These are phyloP conservation scores for Lethenteron reissneri DNA, from an alignment of 2,113 vertebrate species.

Conservation along the genomic window DNA sequence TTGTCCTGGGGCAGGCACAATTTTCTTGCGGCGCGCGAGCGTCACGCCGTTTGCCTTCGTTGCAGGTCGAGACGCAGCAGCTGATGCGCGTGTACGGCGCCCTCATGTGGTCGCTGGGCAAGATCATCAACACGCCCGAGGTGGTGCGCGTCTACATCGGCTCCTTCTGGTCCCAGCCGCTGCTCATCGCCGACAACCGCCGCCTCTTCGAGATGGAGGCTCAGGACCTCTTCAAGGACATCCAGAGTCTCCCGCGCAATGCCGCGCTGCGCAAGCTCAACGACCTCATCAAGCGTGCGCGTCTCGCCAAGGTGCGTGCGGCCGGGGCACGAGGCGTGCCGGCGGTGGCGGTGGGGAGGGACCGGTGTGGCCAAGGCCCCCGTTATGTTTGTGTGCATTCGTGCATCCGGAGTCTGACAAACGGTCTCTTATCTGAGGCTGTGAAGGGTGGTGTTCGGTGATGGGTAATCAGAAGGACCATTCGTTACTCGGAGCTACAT, in stretches of 20 bases:
- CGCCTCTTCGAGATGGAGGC: constrained; percentile 65
- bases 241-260: constrained; percentile 65
- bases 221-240: constrained; percentile 61
- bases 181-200: constrained; percentile 50
- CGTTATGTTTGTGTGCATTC: no score
- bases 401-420: no score
- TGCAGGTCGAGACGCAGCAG: constrained; percentile 52
- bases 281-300: constrained; percentile 59
- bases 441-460: no score
- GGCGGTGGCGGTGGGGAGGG: no score
- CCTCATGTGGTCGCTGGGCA: constrained; percentile 78
- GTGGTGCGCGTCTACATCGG: constrained; percentile 75
- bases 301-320: constrained; percentile 47
- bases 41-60: no score
- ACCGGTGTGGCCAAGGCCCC: no score
- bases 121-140: constrained; percentile 64
- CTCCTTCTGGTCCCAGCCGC: constrained; percentile 72
- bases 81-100: constrained; percentile 78
- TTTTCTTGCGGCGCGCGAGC: no score
- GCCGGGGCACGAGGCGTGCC: no score
- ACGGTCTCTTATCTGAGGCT: no score
- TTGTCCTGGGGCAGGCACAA: no score
- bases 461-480: no score
- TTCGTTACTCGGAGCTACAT: no score
- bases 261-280: constrained; percentile 65